A percentile compares a stretch with the other conserved stretches of the same genome.
Conservation (phyloP, 2,113 vertebrate species). For the Hucho hucho region DNA sequence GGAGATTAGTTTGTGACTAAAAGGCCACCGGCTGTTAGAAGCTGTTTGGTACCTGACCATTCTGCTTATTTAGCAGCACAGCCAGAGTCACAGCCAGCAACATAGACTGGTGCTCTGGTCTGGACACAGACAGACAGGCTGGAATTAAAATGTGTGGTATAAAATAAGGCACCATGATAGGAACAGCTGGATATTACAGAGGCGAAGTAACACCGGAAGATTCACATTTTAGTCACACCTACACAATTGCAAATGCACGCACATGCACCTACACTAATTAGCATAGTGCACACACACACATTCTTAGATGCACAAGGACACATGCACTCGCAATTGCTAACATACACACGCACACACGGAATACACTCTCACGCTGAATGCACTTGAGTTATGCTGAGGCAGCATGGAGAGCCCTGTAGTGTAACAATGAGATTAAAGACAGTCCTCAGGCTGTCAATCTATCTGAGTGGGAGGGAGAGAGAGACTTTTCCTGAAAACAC, state of each 20-base stretch:
- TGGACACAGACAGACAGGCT: neutral
- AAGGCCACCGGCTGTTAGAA: neutral
- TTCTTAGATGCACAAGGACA: neutral
- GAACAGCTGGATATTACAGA: constrained; percentile 29
- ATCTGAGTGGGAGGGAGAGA: neutral
- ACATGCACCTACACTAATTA: neutral
- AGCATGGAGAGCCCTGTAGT: neutral
- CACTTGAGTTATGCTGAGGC: neutral
- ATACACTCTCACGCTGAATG: neutral
- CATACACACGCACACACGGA: neutral
- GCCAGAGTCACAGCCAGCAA: neutral
- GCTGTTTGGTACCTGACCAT: neutral
- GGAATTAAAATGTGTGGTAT: neutral
- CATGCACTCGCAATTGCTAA: neutral
- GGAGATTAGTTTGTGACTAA: constrained; percentile 2
- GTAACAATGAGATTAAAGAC: constrained; percentile 12
- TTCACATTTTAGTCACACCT: neutral
- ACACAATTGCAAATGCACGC: neutral
- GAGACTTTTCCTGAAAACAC: neutral
- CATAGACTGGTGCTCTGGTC: neutral
- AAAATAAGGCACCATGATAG: constrained; percentile 8
- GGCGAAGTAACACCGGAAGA: neutral
- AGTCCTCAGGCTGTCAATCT: constrained; percentile 3
- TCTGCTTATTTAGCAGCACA: neutral
- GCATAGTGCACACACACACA: neutral